A percentile compares a stretch with the other conserved stretches of the same genome.
These are phyloP conservation scores for Potamilus streckersoni DNA, from an alignment of 1,140 invertebrate genomes.

Conservation along the genomic window DNA sequence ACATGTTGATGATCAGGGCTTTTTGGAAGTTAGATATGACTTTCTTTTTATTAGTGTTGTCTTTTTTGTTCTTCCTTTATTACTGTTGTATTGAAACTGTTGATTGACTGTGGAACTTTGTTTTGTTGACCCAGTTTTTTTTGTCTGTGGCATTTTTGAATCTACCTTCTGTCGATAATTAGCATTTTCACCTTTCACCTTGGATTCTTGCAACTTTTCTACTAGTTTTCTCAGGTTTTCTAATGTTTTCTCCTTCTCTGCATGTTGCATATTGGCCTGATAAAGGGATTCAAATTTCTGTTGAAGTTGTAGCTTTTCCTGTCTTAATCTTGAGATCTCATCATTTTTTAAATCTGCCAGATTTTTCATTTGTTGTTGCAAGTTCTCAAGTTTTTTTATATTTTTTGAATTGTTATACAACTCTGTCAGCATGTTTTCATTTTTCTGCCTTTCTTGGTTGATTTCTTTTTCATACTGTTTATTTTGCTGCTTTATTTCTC, in stretches of 20 bases:
- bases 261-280: conserved; percentile 8
- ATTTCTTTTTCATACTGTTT: conserved; percentile 4
- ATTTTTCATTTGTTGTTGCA: conserved; percentile 10
- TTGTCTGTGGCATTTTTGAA: too few species aligned
- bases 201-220: conserved; percentile 2
- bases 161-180: too few species aligned
- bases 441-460: conserved; percentile 8
- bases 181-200: too few species aligned
- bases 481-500: conserved; percentile 14
- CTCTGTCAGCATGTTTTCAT: conserved; percentile 9
- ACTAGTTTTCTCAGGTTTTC: conserved; percentile 19
- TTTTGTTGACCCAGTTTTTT: too few species aligned
- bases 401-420: conserved; percentile 6
- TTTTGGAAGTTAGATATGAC: too few species aligned
- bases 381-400: conserved; percentile 11
- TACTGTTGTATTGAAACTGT: too few species aligned
- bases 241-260: conserved; percentile 24
- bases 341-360: conserved; percentile 7
- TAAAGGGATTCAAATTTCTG: conserved; percentile 12
- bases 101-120: too few species aligned
- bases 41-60: too few species aligned
- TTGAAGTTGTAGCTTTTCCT: not conserved
- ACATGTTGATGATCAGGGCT: too few species aligned
- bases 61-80: too few species aligned
- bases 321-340: conserved; percentile 8